These are phyloP conservation scores for Coluber constrictor DNA, from an alignment of 2,797 vertebrate genomes.

Conservation along the genomic window DNA sequence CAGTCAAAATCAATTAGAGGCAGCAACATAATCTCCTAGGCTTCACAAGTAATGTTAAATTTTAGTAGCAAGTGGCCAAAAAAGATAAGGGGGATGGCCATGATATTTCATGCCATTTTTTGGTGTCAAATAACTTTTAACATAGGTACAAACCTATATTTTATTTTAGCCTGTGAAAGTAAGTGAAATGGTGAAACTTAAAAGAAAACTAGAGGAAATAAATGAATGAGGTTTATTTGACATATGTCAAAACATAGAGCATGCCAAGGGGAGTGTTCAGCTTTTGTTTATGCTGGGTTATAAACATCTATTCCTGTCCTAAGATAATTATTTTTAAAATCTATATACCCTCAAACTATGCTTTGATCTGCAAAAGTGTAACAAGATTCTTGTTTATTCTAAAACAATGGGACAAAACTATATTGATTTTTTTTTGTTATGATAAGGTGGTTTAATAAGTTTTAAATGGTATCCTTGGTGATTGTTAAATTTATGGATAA, in stretches of 20 bases:
- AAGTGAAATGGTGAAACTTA: neutral
- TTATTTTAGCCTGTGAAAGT: neutral
- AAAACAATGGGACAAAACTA: neutral
- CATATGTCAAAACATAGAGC: neutral
- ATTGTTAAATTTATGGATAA: neutral
- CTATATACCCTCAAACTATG: neutral
- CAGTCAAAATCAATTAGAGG: neutral
- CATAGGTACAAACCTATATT: neutral
- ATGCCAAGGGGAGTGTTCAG: neutral
- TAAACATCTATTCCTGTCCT: neutral
- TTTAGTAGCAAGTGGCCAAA: neutral
- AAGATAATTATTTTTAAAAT: neutral
- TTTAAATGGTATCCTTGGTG: neutral
- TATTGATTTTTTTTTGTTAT: neutral
- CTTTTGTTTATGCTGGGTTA: neutral
- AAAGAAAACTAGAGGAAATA: neutral
- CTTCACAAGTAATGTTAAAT: neutral
- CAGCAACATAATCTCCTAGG: neutral
- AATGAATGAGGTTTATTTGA: neutral
- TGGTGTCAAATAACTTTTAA: neutral
- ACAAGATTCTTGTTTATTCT: neutral
- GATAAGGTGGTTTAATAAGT: neutral
- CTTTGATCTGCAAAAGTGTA: neutral
- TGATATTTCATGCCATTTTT: neutral
- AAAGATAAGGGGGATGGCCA: neutral